Conservation (phyloP, 2,113 vertebrate species). For the Colinus virginianus region DNA sequence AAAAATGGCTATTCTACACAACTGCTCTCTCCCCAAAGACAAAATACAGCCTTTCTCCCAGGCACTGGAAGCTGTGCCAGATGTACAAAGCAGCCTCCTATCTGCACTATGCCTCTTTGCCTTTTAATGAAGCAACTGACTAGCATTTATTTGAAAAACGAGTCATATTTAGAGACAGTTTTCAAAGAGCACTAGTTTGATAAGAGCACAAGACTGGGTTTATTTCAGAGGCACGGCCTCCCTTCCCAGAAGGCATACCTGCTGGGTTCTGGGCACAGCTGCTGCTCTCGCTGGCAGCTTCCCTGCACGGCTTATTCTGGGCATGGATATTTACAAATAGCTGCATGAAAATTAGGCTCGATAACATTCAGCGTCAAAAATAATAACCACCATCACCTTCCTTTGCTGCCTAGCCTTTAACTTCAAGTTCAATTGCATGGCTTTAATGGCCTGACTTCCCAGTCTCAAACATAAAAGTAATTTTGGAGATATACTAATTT, state of each 20-base stretch:
- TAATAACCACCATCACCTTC: not conserved
- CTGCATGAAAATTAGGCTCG: not conserved
- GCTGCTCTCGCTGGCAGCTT: not conserved
- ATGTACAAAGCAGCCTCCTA: not conserved
- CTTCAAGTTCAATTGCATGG: not conserved
- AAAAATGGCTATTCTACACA: constrained; percentile 3
- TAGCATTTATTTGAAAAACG: not conserved
- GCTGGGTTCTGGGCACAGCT: not conserved
- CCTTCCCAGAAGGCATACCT: not conserved
- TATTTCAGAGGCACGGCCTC: not conserved
- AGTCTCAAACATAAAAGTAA: accelerated
- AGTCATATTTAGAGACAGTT: not conserved
- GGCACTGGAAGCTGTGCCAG: not conserved
- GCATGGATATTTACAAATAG: not conserved
- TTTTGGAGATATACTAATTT: not conserved
- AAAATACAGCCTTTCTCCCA: not conserved
- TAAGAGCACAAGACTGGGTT: not conserved
- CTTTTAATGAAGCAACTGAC: not conserved
- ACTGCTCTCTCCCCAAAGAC: not conserved
- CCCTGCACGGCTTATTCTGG: not conserved
- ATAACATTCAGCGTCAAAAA: not conserved
- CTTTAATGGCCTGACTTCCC: not conserved
- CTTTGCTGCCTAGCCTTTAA: not conserved
- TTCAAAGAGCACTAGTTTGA: not conserved
- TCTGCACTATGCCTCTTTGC: not conserved